These are phyloP conservation scores for Phoxinus dragarum DNA, from an alignment of 2,797 vertebrate species.

Conservation along the genomic window DNA sequence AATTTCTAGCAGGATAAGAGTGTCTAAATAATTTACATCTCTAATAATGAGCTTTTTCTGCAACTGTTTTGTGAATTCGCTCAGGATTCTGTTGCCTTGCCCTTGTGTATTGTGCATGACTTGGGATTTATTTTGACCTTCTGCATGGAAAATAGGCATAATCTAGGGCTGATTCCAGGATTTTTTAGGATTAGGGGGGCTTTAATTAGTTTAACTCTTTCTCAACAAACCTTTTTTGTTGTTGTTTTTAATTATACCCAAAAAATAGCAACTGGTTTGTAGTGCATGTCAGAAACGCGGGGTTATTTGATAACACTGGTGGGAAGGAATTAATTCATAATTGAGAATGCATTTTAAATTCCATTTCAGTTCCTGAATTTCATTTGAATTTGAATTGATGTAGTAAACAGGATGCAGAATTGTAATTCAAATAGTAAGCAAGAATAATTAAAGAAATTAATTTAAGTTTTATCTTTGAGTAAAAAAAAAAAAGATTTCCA, in stretches of 20 bases:
- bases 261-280: background rate
- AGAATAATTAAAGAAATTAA: background rate
- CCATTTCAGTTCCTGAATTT: background rate
- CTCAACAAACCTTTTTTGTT: background rate
- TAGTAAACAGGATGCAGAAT: background rate
- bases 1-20: background rate
- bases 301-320: background rate
- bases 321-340: background rate
- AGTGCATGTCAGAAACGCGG: background rate
- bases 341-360: background rate
- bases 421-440: background rate
- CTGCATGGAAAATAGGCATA: slow-evolving; percentile 13
- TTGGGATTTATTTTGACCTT: slow-evolving; percentile 41
- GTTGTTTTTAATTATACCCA: background rate
- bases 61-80: background rate
- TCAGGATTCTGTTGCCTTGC: background rate
- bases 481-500: background rate
- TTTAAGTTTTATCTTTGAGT: background rate
- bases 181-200: background rate
- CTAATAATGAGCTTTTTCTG: slow-evolving; percentile 10
- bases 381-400: background rate
- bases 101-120: slow-evolving; percentile 5
- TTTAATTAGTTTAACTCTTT: background rate
- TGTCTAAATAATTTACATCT: slow-evolving; percentile 6
- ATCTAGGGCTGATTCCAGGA: background rate